Percentiles rank a stretch among this genome's conserved stretches.
Conservation (phyloP, 2,797 vertebrate genomes). For the Lycodopsis pacificus region DNA sequence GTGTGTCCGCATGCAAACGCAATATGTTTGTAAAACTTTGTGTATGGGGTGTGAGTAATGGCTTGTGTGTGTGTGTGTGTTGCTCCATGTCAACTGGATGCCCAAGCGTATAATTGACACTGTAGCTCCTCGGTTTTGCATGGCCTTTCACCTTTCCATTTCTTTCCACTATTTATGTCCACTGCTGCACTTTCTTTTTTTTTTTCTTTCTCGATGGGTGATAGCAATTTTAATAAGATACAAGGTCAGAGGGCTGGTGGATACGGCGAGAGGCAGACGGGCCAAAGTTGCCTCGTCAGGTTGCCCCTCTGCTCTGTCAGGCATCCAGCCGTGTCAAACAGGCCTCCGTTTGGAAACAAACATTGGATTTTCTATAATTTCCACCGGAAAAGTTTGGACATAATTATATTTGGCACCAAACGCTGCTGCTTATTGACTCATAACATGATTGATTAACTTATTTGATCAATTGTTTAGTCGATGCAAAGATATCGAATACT, state of each 20-base stretch:
- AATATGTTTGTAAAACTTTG: slow-evolving; percentile 58
- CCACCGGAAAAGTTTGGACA: slow-evolving; percentile 28
- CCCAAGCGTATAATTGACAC: slow-evolving; percentile 61
- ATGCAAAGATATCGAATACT: background rate
- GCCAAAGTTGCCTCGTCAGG: slow-evolving; percentile 52
- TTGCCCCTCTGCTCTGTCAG: slow-evolving; percentile 35
- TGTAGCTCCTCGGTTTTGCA: slow-evolving; percentile 36
- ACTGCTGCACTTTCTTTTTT: slow-evolving; percentile 1
- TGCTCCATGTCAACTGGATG: slow-evolving; percentile 47
- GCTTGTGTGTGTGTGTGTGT: slow-evolving; percentile 35
- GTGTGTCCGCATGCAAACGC: slow-evolving; percentile 45
- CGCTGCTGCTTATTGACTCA: slow-evolving; percentile 4
- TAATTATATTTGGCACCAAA: slow-evolving; percentile 13
- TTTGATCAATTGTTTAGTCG: background rate
- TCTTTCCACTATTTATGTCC: slow-evolving; percentile 57
- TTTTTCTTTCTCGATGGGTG: background rate
- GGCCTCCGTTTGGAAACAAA: slow-evolving; percentile 42
- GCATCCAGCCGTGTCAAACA: slow-evolving; percentile 55
- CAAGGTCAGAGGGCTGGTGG: slow-evolving; percentile 40
- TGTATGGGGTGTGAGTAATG: slow-evolving; percentile 40
- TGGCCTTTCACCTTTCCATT: slow-evolving; percentile 56
- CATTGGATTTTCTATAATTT: slow-evolving; percentile 60
- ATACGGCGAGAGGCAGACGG: slow-evolving; percentile 37
- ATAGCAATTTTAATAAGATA: slow-evolving; percentile 59
- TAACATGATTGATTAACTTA: slow-evolving; percentile 33